A percentile compares a stretch with the other conserved stretches of the same genome.
Evolutionary conservation across 1,140 invertebrate species (phyloP).

Genomic region (Dufourea novaeangliae): DNA sequence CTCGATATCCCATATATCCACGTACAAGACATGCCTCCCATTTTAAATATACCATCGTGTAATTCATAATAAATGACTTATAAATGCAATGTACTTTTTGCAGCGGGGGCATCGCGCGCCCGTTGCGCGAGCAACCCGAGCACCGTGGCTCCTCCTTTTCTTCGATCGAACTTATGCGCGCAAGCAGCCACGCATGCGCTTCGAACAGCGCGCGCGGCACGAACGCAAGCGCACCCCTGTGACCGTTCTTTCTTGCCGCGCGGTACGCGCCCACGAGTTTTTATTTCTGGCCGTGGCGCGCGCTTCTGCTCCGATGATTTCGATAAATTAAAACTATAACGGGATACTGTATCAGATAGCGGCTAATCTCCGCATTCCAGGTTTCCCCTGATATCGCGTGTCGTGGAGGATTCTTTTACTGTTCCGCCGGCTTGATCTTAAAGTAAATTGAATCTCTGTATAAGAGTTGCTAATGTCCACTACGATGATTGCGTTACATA

Average conservation of each 20-base stretch:
- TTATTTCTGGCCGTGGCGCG: conserved; percentile 19
- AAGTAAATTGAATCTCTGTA: not conserved
- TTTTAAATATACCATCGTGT: conserved; percentile 82
- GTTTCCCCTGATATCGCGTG: conserved; percentile 37
- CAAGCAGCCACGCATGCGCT: conserved; percentile 13
- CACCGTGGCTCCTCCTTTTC: conserved; percentile 41
- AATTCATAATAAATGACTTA: conserved; percentile 83
- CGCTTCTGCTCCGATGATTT: conserved; percentile 68
- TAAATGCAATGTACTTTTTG: conserved; percentile 81
- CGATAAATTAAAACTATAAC: conserved; percentile 70
- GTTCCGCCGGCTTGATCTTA: not conserved
- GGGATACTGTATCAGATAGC: conserved; percentile 18
- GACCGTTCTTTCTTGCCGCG: conserved; percentile 58
- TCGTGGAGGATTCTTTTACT: not conserved
- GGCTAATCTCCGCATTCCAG: conserved; percentile 38
- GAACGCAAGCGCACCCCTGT: conserved; percentile 37
- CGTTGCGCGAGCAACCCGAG: conserved; percentile 63
- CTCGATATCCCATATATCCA: conserved; percentile 82
- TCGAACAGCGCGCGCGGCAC: conserved; percentile 12
- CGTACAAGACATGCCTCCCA: conserved; percentile 79
- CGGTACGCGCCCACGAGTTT: conserved; percentile 64
- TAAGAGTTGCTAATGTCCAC: not conserved
- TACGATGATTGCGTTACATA: not conserved
- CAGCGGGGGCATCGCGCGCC: conserved; percentile 50
- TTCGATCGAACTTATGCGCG: not conserved